phyloP scores from a whole-genome alignment of 1,140 invertebrate genomes.

The Rhizoglyphus robini region DNA sequence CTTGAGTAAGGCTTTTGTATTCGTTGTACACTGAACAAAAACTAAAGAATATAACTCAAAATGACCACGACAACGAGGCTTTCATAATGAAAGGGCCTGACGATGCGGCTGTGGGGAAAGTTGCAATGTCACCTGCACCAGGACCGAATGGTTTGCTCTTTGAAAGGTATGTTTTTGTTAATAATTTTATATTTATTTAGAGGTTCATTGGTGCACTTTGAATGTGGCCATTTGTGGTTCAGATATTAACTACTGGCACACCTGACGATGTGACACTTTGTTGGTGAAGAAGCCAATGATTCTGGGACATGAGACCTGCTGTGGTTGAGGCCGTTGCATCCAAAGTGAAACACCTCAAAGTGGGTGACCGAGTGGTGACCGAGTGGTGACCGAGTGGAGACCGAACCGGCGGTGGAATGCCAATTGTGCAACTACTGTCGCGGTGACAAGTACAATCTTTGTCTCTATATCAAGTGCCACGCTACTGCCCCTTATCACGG shows the following conservation, averaged over 20 bases:
- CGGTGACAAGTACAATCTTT: conserved; percentile 75
- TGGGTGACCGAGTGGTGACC: conserved; percentile 73
- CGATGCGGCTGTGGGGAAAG: conserved; percentile 12
- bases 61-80: conserved; percentile 4
- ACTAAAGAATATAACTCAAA: too few relatives aligned
- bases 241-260: conserved; percentile 76
- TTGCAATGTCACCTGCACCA: conserved; percentile 14
- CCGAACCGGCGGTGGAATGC: conserved; percentile 83
- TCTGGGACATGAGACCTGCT: conserved; percentile 74
- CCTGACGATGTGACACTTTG: conserved; percentile 68
- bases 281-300: conserved; percentile 68
- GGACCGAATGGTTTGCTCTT: conserved; percentile 16
- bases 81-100: conserved; percentile 1
- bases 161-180: not conserved
- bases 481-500: conserved; percentile 48
- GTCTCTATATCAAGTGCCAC: conserved; percentile 44
- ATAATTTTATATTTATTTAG: not conserved
- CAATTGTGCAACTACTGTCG: conserved; percentile 69
- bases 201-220: conserved; percentile 46
- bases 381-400: conserved; percentile 76
- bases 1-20: too few relatives aligned
- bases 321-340: conserved; percentile 52
- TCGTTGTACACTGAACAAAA: too few relatives aligned
- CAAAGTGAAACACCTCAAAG: conserved; percentile 56
- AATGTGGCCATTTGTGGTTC: conserved; percentile 91